A percentile compares a stretch with the other conserved stretches of the same genome.
Conservation (phyloP, 2,888 invertebrate species). For the Caenorhabditis sp. region DNA sequence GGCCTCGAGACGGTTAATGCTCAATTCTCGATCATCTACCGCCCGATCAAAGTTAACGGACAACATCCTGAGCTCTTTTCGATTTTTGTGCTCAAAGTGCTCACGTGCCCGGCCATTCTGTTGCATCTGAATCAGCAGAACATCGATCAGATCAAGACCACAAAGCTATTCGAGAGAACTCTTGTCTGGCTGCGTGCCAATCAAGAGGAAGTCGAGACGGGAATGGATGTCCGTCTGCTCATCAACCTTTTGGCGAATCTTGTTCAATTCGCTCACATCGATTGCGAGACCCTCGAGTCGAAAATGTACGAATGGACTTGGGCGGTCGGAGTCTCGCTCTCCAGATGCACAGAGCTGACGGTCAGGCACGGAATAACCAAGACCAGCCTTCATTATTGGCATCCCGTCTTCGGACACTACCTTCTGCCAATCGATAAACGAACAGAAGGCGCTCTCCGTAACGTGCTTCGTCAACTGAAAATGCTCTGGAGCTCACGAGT, state of each 20-base stretch:
- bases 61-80: constrained; percentile 31
- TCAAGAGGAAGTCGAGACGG: constrained; percentile 51
- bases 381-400: constrained; percentile 86
- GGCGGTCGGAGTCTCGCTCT: constrained; percentile 58
- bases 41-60: constrained; percentile 28
- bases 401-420: constrained; percentile 89
- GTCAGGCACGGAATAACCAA: constrained; percentile 38
- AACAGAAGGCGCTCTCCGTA: constrained; percentile 85
- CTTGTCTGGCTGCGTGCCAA: constrained; percentile 57
- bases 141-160: constrained; percentile 44
- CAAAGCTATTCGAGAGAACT: constrained; percentile 55
- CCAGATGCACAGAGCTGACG: constrained; percentile 62
- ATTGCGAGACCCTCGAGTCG: constrained; percentile 55
- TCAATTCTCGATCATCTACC: constrained; percentile 62
- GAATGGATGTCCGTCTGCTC: constrained; percentile 48
- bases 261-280: constrained; percentile 71
- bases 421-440: constrained; percentile 81
- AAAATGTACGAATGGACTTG: constrained; percentile 66
- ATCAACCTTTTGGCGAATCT: constrained; percentile 75
- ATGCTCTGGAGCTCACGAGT: constrained; percentile 83
- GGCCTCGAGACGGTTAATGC: constrained; percentile 66
- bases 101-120: constrained; percentile 65
- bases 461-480: constrained; percentile 84
- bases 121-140: constrained; percentile 61
- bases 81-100: constrained; percentile 53